These are phyloP conservation scores for Drosophila miranda DNA, from an alignment of 1,140 invertebrate species.

Conservation along the genomic window DNA sequence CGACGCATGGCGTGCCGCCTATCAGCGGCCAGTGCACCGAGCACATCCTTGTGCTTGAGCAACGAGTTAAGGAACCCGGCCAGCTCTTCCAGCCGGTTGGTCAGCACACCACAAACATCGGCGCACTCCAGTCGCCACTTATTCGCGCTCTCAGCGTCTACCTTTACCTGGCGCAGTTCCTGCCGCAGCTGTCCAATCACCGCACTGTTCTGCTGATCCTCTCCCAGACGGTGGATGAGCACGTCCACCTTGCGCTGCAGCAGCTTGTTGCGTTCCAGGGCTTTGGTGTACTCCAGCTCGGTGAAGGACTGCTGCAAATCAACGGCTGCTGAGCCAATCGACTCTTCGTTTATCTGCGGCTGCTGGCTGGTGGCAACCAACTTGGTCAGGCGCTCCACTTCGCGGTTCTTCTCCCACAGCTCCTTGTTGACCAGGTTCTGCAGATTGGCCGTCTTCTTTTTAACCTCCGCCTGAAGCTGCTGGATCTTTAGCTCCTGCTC, in stretches of 20 bases:
- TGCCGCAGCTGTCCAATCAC: slow-evolving; percentile 63
- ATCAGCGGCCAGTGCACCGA: slow-evolving; percentile 83
- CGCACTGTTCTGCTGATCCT: slow-evolving; percentile 62
- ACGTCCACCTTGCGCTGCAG: slow-evolving; percentile 74
- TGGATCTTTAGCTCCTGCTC: slow-evolving; percentile 74
- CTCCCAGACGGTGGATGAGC: slow-evolving; percentile 73
- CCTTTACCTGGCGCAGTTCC: slow-evolving; percentile 79
- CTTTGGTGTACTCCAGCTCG: slow-evolving; percentile 62
- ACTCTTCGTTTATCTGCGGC: slow-evolving; percentile 34
- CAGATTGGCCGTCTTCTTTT: slow-evolving; percentile 86
- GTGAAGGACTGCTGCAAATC: slow-evolving; percentile 67
- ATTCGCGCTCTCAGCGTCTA: slow-evolving; percentile 77
- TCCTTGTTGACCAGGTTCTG: slow-evolving; percentile 87
- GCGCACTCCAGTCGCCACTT: slow-evolving; percentile 85
- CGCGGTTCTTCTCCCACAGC: slow-evolving; percentile 88
- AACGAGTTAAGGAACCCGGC: slow-evolving; percentile 88
- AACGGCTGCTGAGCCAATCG: not conserved
- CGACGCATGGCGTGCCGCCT: slow-evolving; percentile 83
- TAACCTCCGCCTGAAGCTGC: slow-evolving; percentile 85
- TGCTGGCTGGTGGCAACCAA: slow-evolving; percentile 49
- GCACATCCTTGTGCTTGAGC: slow-evolving; percentile 85
- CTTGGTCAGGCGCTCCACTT: slow-evolving; percentile 86
- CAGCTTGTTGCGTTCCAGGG: slow-evolving; percentile 72
- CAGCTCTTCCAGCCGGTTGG: slow-evolving; percentile 87
- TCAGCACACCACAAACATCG: slow-evolving; percentile 86